Evolutionary conservation across 2,113 vertebrate genomes (phyloP), one percentile per base, ranked within the genome.

Genomic region (Pseudopodoces humilis): DNA sequence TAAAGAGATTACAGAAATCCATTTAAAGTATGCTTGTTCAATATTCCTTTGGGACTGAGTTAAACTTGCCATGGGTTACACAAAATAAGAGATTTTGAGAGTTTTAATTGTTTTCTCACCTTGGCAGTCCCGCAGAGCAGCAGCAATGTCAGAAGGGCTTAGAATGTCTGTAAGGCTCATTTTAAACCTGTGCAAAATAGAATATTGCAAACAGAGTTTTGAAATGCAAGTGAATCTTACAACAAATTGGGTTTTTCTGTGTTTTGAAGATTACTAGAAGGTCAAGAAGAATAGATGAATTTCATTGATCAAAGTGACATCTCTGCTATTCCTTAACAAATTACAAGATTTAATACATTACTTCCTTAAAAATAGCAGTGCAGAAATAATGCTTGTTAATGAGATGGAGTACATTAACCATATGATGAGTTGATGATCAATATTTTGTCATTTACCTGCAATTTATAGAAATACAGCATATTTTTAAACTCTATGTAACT

Each of bases 91-190:
- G 55, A 41, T 28, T 47, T 46, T 7, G 17, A 39, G 62, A 37
- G 10, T 55, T 87, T 50, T 27, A 69, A 30, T 68, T 85, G 28
- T 64, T 35, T 63, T 31, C 81, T 97, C 97, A 99, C 99, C 99
- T 99, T 99, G 98, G 98, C 99, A 99, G 97, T 99, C 99, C 96
- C 98, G 98, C 94, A 99, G 92, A 81, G 99, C 99, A 47, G 98
- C 99, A 33, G 98, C 98, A 33, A 99, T 99, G 96, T 98, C 99
- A 10, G 98, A 98, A 88, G 99, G 98, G 35, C 98, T 99, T 56
- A 99, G 98, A 82, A 99, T 96, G 46, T 99, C 99, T 65, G 98
- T 98, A 94, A 99, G 98, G 88, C 98, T 99, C 99, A 99, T 99
- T 79, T 97, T 98, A 96, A 94, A 97, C 96, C 99, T 99, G 97